A percentile compares a stretch with the other conserved stretches of the same genome.
These are phyloP conservation scores for Gnathonemus longibarbis DNA, from an alignment of 2,113 vertebrate genomes.

Conservation along the genomic window DNA sequence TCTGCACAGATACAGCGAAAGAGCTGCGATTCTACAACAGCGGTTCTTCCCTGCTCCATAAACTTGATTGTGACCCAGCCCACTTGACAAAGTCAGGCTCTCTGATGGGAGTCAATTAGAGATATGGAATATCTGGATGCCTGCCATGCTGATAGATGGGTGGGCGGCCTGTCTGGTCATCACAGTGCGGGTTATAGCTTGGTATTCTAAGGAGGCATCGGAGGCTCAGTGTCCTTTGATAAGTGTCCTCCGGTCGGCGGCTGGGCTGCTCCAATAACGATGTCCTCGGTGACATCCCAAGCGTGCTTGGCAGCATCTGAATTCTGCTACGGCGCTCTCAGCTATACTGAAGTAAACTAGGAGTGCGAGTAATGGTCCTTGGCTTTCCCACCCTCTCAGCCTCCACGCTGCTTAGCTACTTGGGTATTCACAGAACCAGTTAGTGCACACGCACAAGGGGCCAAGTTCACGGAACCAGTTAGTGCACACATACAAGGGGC, in stretches of 20 bases:
- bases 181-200: conserved; percentile 35
- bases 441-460: neutral
- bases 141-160: conserved; percentile 70
- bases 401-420: neutral
- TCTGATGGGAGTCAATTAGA: conserved; percentile 87
- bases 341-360: neutral
- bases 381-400: neutral
- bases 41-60: neutral
- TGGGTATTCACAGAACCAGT: neutral
- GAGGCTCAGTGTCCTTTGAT: neutral
- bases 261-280: neutral
- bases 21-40: neutral
- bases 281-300: neutral
- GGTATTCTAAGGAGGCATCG: neutral
- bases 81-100: conserved; percentile 75
- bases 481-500: too few species aligned
- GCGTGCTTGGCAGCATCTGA: neutral
- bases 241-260: neutral
- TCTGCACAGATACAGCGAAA: neutral
- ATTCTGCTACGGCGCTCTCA: neutral
- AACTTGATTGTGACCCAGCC: conserved; percentile 4
- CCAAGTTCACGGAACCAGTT: too few species aligned
- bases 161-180: conserved; percentile 71
- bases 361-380: neutral
- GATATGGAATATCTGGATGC: conserved; percentile 75